A percentile compares a stretch with the other conserved stretches of the same genome.
phyloP scores from a whole-genome alignment of 2,113 vertebrate genomes.

The Nothobranchius furzeri region DNA sequence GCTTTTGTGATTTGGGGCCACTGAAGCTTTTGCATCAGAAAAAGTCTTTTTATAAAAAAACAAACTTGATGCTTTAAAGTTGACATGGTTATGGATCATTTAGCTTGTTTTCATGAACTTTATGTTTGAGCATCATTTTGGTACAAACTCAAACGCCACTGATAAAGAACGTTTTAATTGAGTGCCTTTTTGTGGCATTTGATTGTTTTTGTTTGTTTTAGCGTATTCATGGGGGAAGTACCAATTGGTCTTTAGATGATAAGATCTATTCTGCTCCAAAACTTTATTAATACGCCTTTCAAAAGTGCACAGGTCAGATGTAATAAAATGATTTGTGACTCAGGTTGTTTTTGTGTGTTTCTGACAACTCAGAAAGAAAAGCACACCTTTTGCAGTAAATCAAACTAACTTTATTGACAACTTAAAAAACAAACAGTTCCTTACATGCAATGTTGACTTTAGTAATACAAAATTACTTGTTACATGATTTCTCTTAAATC shows the following conservation, averaged over 20 bases:
- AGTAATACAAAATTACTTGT: not conserved
- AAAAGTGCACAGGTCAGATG: conserved; percentile 47
- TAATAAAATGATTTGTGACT: conserved; percentile 66
- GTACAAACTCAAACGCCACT: conserved; percentile 13
- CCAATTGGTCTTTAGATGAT: conserved; percentile 53
- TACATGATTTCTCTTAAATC: not conserved
- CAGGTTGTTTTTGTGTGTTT: conserved; percentile 36
- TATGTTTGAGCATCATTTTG: conserved; percentile 35
- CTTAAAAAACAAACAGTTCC: not conserved
- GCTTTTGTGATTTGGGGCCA: conserved; percentile 52
- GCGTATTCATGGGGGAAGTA: conserved; percentile 25
- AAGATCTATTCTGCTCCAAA: conserved; percentile 33
- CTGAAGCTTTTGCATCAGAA: conserved; percentile 56
- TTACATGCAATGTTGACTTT: conserved; percentile 1
- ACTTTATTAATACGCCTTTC: conserved; percentile 40
- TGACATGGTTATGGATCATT: conserved; percentile 38
- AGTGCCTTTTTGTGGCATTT: conserved; percentile 13
- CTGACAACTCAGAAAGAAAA: not conserved
- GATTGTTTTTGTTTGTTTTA: conserved; percentile 9
- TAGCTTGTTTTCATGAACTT: conserved; percentile 25
- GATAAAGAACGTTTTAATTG: conserved; percentile 5
- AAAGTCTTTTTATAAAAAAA: conserved; percentile 42
- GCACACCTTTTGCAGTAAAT: conserved; percentile 6
- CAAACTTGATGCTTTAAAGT: conserved; percentile 60
- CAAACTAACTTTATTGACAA: conserved; percentile 55